Evolutionary conservation across 2,113 vertebrate genomes (phyloP).

Genomic region (pig (Sus scrofa)): DNA sequence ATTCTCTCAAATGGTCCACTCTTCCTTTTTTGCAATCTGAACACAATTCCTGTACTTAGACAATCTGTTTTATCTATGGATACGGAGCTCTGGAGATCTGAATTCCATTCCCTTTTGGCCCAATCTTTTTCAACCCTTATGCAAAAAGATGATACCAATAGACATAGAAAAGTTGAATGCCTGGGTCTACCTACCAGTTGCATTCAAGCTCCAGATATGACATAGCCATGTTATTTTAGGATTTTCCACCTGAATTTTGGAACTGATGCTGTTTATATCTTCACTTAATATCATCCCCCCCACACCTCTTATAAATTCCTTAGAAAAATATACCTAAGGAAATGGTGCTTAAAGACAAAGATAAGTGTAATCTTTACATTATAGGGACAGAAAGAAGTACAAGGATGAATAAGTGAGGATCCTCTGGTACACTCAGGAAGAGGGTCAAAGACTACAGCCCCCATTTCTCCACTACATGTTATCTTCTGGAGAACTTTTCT

Average conservation of each 20-base stretch:
- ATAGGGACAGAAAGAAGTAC: neutral
- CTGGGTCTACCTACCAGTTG: neutral
- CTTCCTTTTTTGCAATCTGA: neutral
- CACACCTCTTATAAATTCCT: neutral
- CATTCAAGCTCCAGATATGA: neutral
- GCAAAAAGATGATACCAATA: neutral
- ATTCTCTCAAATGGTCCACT: neutral
- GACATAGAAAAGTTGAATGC: neutral
- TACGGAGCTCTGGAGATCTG: neutral
- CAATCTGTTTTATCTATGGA: neutral
- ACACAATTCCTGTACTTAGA: neutral
- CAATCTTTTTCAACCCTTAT: neutral
- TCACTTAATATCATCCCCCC: neutral
- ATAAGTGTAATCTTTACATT: neutral
- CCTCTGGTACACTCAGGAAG: neutral
- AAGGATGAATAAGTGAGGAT: neutral
- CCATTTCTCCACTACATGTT: neutral
- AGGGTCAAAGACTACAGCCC: neutral
- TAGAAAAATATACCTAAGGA: neutral
- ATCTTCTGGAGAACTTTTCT: neutral
- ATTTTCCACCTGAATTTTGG: neutral
- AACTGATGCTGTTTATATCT: neutral
- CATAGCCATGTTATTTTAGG: neutral
- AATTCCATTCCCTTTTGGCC: neutral
- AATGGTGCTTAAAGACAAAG: neutral